phyloP scores from a whole-genome alignment of 2,888 invertebrate genomes.

The Heteromyza rotundicornis region DNA sequence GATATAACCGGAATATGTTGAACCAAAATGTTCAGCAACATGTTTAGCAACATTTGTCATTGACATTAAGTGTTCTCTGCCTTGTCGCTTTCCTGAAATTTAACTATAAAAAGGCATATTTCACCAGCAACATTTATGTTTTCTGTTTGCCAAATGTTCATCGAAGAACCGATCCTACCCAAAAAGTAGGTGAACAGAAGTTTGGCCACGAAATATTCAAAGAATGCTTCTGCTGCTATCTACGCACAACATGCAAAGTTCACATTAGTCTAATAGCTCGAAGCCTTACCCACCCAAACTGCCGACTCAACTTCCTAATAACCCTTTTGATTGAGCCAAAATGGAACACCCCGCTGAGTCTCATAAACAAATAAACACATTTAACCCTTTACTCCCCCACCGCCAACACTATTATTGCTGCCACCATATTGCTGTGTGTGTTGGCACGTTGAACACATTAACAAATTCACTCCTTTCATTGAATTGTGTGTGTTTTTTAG shows the following conservation, averaged over 20 bases:
- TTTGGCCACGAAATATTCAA: too few relatives aligned
- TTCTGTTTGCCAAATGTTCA: too few relatives aligned
- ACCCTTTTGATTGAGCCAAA: neutral
- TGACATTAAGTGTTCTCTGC: too few relatives aligned
- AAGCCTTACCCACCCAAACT: neutral
- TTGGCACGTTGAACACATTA: constrained; percentile 35
- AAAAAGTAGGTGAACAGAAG: too few relatives aligned
- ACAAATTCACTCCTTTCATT: constrained; percentile 53
- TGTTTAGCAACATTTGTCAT: too few relatives aligned
- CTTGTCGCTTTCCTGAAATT: too few relatives aligned
- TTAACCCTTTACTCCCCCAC: constrained; percentile 41
- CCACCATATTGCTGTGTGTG: neutral
- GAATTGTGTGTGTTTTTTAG: constrained; percentile 47
- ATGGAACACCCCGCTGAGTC: constrained; percentile 30
- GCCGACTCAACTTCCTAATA: neutral
- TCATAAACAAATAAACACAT: constrained; percentile 55
- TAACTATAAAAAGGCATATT: too few relatives aligned
- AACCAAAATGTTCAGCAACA: too few relatives aligned
- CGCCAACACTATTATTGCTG: neutral
- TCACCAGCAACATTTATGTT: too few relatives aligned
- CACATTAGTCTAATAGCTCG: neutral
- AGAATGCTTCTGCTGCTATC: too few relatives aligned
- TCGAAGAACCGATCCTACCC: too few relatives aligned
- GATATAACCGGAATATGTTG: too few relatives aligned
- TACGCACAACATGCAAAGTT: neutral